Percentiles rank a stretch among this genome's conserved stretches.
Evolutionary conservation across 2,888 invertebrate genomes (phyloP).

Genomic region (Thyatira batis): DNA sequence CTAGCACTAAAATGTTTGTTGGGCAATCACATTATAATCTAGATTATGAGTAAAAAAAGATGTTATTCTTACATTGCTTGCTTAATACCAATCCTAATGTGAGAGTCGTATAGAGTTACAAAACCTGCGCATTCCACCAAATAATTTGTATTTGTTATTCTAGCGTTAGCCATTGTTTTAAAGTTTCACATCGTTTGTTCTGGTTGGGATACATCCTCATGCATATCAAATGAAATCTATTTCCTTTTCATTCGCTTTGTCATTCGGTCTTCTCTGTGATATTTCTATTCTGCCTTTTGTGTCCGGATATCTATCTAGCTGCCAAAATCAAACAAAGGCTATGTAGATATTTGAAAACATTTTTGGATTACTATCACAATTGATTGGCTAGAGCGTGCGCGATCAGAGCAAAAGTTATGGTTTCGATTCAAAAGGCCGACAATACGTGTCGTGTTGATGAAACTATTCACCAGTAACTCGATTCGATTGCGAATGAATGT

Average conservation of each 20-base stretch:
- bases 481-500: not conserved
- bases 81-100: not conserved
- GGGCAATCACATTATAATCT: too few relatives aligned
- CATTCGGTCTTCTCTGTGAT: slow-evolving; percentile 10
- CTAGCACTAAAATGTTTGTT: too few relatives aligned
- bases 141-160: slow-evolving; percentile 16
- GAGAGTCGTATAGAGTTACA: not conserved
- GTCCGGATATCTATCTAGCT: slow-evolving; percentile 1
- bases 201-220: slow-evolving; percentile 38
- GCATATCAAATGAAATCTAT: slow-evolving; percentile 41
- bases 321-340: slow-evolving; percentile 1
- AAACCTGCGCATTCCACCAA: not conserved
- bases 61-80: too few relatives aligned
- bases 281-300: slow-evolving; percentile 1
- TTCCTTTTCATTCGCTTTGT: slow-evolving; percentile 37
- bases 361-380: not conserved
- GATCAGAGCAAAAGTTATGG: not conserved
- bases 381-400: not conserved
- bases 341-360: not conserved
- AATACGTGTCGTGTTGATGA: not conserved
- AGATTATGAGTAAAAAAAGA: too few relatives aligned
- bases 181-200: slow-evolving; percentile 39
- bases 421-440: not conserved
- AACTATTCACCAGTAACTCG: not conserved
- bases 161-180: slow-evolving; percentile 37